Conservation (phyloP, 2,888 invertebrate genomes). For the Plagiodera versicolora region DNA sequence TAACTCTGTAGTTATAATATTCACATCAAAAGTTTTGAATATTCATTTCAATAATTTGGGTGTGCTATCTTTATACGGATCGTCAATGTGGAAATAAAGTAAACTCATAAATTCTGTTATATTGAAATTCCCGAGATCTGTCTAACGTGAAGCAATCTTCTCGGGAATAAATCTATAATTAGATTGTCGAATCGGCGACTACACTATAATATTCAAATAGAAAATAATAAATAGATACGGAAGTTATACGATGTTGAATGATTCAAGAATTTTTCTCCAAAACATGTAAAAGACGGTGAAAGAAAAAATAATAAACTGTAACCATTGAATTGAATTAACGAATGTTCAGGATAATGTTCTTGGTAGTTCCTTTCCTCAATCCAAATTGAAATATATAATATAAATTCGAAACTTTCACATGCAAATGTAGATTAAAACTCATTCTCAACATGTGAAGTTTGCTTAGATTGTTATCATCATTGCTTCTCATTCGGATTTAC, state of each 20-base stretch:
- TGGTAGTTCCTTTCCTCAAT: too few relatives aligned
- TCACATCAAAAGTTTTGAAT: too few relatives aligned
- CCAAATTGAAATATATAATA: too few relatives aligned
- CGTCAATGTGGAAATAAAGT: neutral
- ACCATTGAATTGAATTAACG: too few relatives aligned
- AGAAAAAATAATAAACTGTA: neutral
- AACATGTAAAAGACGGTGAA: neutral
- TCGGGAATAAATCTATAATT: slow-evolving; percentile 19
- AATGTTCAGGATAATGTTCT: too few relatives aligned
- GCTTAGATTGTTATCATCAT: too few relatives aligned
- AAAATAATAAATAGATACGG: neutral
- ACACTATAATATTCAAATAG: slow-evolving; percentile 5
- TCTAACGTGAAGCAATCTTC: slow-evolving; percentile 3
- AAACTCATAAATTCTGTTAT: neutral
- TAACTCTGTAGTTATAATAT: too few relatives aligned
- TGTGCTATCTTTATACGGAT: neutral
- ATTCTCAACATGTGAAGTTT: too few relatives aligned
- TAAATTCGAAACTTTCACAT: too few relatives aligned
- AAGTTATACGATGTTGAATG: neutral
- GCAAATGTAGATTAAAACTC: too few relatives aligned
- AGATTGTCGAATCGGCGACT: slow-evolving; percentile 22
- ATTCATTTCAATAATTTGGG: neutral
- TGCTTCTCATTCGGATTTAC: too few relatives aligned
- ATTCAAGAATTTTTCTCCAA: neutral
- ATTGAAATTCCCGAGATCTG: neutral